Conservation (phyloP, 1,140 invertebrate species). For the Paraescarpia echinospica region DNA sequence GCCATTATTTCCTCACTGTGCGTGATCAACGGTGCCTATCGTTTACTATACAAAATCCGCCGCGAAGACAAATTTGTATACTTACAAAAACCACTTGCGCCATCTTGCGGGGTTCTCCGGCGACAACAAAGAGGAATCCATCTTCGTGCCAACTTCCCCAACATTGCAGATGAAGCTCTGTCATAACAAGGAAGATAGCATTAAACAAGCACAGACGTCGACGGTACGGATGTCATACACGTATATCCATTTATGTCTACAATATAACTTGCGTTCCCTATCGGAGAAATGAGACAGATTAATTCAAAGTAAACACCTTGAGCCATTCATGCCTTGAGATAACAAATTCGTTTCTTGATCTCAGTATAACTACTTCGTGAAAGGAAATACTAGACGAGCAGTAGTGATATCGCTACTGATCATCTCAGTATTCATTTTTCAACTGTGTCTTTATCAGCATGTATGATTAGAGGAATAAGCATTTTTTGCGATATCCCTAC, state of each 20-base stretch:
- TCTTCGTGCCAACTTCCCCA: constrained; percentile 27
- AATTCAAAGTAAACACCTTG: background rate
- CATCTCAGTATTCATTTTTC: background rate
- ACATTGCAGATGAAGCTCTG: constrained; percentile 12
- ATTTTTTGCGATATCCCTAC: background rate
- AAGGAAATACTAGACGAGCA: background rate
- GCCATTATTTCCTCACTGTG: too few species aligned
- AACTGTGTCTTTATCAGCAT: background rate
- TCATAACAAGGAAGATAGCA: background rate
- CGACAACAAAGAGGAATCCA: constrained; percentile 17
- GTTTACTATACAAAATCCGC: too few species aligned
- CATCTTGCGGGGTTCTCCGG: constrained; percentile 1
- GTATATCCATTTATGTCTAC: background rate
- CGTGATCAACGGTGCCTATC: too few species aligned
- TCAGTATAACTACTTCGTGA: background rate
- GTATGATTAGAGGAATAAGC: background rate
- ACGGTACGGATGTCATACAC: background rate
- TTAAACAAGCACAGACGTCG: background rate
- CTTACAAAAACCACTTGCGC: constrained; percentile 26
- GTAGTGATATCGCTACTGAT: background rate
- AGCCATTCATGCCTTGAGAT: background rate
- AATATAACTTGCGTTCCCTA: background rate
- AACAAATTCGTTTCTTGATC: too few species aligned
- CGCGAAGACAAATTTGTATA: background rate
- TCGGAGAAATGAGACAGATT: background rate